Percentiles rank a stretch among this genome's conserved stretches.
These are phyloP conservation scores for Hemitrygon akajei DNA, from an alignment of 2,797 vertebrate genomes.

Conservation along the genomic window DNA sequence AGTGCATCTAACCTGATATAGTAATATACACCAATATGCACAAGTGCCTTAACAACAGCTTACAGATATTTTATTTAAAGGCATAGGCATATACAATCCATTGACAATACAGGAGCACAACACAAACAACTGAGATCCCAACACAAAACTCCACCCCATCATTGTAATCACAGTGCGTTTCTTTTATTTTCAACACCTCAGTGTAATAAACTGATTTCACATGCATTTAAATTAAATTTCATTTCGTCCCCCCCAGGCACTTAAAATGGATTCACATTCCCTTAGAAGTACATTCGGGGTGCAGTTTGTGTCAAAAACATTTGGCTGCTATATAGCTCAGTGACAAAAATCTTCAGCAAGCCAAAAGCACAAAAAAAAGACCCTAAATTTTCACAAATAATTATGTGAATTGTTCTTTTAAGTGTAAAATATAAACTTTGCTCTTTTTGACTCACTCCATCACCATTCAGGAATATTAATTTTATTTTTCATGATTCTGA, in stretches of 20 bases:
- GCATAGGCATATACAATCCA: slow-evolving; percentile 36
- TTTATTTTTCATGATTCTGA: slow-evolving; percentile 12
- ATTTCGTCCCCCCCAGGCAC: slow-evolving; percentile 34
- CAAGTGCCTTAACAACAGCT: slow-evolving; percentile 37
- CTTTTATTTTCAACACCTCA: slow-evolving; percentile 22
- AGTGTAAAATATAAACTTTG: slow-evolving; percentile 5
- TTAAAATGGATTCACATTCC: slow-evolving; percentile 30
- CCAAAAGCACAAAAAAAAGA: not conserved
- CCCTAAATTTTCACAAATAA: not conserved
- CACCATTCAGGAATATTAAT: not conserved
- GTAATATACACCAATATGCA: slow-evolving; percentile 36
- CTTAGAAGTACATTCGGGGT: slow-evolving; percentile 23
- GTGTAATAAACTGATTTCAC: slow-evolving; percentile 30
- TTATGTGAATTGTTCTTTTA: not conserved
- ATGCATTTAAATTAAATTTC: slow-evolving; percentile 32
- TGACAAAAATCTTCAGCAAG: not conserved
- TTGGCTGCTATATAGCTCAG: not conserved
- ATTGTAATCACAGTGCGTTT: slow-evolving; percentile 37
- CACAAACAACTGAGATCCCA: slow-evolving; percentile 32
- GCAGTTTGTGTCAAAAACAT: slow-evolving; percentile 30
- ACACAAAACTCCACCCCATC: slow-evolving; percentile 27
- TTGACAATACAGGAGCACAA: slow-evolving; percentile 33
- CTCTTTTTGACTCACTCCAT: slow-evolving; percentile 23
- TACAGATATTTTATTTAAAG: slow-evolving; percentile 37
- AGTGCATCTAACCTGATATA: slow-evolving; percentile 31